These are phyloP conservation scores for Cryptus viduatorius DNA, from an alignment of 2,888 invertebrate genomes.

Conservation along the genomic window DNA sequence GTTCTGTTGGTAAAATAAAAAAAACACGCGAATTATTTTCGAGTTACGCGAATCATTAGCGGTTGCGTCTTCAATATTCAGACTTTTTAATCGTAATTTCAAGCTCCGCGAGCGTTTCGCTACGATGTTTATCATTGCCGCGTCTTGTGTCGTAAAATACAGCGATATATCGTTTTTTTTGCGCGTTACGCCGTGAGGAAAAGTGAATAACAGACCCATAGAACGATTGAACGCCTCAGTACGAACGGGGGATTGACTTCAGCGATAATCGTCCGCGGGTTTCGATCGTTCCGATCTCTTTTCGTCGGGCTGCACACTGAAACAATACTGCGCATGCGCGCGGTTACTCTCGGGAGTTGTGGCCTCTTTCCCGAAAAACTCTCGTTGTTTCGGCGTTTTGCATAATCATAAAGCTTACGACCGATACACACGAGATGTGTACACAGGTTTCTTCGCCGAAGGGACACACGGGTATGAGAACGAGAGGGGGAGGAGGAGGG, in stretches of 20 bases:
- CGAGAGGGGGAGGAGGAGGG: background rate
- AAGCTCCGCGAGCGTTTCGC: no score
- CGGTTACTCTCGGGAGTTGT: background rate
- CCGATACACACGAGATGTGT: background rate
- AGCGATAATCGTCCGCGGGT: background rate
- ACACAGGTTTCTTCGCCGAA: background rate
- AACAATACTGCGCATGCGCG: background rate
- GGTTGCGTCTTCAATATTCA: background rate
- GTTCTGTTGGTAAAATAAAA: no score
- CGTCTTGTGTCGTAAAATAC: background rate
- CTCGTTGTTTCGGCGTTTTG: constrained; percentile 32
- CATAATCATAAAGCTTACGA: constrained; percentile 22
- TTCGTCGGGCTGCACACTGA: background rate
- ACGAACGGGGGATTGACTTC: background rate
- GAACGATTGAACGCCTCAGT: background rate
- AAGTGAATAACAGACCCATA: background rate
- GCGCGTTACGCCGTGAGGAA: background rate
- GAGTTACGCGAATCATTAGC: no score
- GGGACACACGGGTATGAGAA: background rate
- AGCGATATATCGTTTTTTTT: background rate
- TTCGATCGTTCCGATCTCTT: background rate
- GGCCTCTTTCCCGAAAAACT: constrained; percentile 53
- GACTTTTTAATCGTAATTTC: no score
- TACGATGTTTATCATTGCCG: no score
- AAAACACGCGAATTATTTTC: no score